phyloP scores from a whole-genome alignment of 2,888 invertebrate species.

The Drosophila demipolita region DNA sequence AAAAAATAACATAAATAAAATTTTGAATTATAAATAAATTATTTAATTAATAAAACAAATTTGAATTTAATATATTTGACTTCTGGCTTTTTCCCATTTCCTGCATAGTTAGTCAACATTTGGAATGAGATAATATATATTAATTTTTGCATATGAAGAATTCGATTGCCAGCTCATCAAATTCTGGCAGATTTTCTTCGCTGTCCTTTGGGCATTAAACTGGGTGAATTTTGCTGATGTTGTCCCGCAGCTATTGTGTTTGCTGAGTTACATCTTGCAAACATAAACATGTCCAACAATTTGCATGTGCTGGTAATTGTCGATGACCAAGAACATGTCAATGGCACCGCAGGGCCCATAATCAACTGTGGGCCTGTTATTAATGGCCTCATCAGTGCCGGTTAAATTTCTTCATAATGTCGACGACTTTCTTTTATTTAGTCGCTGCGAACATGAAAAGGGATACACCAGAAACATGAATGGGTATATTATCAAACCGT shows the following conservation, averaged over 20 bases:
- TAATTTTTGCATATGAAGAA: too few relatives aligned
- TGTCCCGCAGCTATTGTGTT: slow-evolving; percentile 69
- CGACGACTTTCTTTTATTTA: slow-evolving; percentile 65
- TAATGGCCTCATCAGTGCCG: slow-evolving; percentile 32
- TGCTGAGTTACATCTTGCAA: slow-evolving; percentile 74
- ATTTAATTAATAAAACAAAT: background rate
- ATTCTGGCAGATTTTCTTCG: slow-evolving; percentile 6
- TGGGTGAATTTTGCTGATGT: slow-evolving; percentile 46
- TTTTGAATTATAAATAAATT: background rate
- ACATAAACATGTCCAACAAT: slow-evolving; percentile 72
- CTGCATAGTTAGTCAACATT: background rate
- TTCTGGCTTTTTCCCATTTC: too few relatives aligned
- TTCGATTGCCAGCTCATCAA: background rate
- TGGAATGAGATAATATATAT: background rate
- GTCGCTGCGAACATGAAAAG: slow-evolving; percentile 4
- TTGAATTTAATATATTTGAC: too few relatives aligned
- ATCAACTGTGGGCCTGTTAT: slow-evolving; percentile 51
- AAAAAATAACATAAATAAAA: background rate
- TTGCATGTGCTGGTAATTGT: slow-evolving; percentile 61
- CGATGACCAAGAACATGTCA: slow-evolving; percentile 68
- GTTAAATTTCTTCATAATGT: slow-evolving; percentile 73
- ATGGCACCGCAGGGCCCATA: slow-evolving; percentile 59
- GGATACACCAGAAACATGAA: slow-evolving; percentile 37
- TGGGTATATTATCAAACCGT: slow-evolving; percentile 72
- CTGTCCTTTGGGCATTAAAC: background rate